Base-by-base conservation (phyloP, 2,888 invertebrate species). In the Dolomedes plantarius region DNA sequence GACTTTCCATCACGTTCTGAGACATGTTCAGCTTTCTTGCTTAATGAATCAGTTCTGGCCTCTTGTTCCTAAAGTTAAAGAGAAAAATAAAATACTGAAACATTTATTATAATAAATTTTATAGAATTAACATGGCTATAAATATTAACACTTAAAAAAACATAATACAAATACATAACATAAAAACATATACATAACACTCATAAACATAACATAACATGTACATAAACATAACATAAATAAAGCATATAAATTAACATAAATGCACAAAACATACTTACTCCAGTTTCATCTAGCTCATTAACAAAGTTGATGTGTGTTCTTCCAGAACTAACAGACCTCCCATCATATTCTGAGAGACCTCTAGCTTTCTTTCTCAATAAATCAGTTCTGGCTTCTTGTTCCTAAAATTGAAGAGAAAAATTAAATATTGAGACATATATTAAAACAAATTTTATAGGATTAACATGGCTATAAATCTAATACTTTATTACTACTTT, bases 1-100 rank as follows among this genome's bases (percentile, higher is more conserved):
- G 31, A 16, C 19, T 32, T 28, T 11, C 72, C 32, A 19, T 13
- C 71, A 0, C 9, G 29, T 67, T 36, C 65, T 28, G 46, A 3
- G 7, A 7, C 64, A 39, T 31, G n/a, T 67, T 64, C 75, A 27
- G 95, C 94, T 92, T 93, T 94, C 68, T 93, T 91, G 90, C 96
- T 93, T 19, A 98, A 92, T 56, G 95, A 91, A 89, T 94, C 93
- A 16, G 96, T 94, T 88, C 97, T 93, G 0, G 96, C 95, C 93
- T 98, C 98, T 90, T 95, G 94, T 91, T 97, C 96, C 95, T 95
- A 86, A 36, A n/a, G n/a, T n/a, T n/a, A n/a, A n/a, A n/a, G n/a
- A n/a, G n/a, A n/a, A n/a, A n/a, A n/a, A n/a, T n/a, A n/a, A n/a
- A n/a, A n/a, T n/a, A n/a, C n/a, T n/a, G n/a, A n/a, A n/a, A n/a